Evolutionary conservation across 2,797 vertebrate species (phyloP), one percentile per base, ranked within the genome.

Genomic region (Brachyalestes nurse): DNA sequence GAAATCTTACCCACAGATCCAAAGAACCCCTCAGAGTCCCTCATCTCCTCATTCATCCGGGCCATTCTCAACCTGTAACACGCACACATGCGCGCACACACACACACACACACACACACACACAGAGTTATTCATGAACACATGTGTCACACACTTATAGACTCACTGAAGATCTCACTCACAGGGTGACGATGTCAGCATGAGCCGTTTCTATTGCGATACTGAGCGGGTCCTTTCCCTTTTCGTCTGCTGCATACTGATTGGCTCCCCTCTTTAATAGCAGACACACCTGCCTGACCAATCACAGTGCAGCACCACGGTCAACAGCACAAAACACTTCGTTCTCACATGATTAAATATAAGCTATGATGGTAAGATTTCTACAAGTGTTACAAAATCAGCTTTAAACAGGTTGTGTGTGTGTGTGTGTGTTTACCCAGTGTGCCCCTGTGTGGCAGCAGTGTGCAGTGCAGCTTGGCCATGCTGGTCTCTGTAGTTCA

Each of bases 11-110:
- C 93, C 3, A 85, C 51, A 0, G 90, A 84, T 74, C 94, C 93
- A 19, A 94, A 94, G 5, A 86, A 85, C 14, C 92, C 93, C 9
- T 95, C 94, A 0, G 93, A 93, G 1, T 95, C 94, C 14, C 92
- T 92, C 94, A 95, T 95, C 88, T 95, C 94, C 28, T 95, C 94
- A n/a, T 95, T 95, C 94, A 95, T 95, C 42, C 94, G 80, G 4
- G 94, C 94, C 93, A 95, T 94, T 21, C 94, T 88, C 64, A 95
- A 88, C 58, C 94, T 95, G 87, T 23, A 78, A 40, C 19, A 66
- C 40, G 53, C 38, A 72, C 40, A 61, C 62, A 66, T 19, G 17
- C 62, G 40, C 61, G 57, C 25, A 55, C 23, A 73, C 40, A 72
- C 13, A 40, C 70, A 71, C 58, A 73, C 61, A 74, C 38, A 70